Evolutionary conservation across 2,888 invertebrate species (phyloP), one percentile per base, ranked within the genome.

Genomic region (Diploptera punctata): DNA sequence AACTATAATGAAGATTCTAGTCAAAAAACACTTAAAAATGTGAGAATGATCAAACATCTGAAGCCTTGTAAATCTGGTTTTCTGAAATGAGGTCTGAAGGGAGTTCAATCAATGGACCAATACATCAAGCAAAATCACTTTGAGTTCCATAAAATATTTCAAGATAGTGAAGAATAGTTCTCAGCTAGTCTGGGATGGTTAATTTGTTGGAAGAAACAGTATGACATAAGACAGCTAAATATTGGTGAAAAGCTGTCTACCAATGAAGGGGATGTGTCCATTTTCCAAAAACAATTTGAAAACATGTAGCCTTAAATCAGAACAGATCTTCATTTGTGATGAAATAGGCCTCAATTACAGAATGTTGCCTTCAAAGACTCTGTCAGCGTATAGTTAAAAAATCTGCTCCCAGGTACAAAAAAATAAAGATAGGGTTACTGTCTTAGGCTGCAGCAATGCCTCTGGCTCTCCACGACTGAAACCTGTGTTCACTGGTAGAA

Each of bases 371-470:
- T 24, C 57, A 24, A 57, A 57, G 24, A 29, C 9, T 24, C 16
- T 57, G 9, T 9, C 0, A 57, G 1, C 5, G n/a, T n/a, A n/a
- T n/a, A n/a, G n/a, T n/a, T n/a, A n/a, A n/a, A n/a, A n/a, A n/a
- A n/a, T n/a, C n/a, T n/a, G n/a, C n/a, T n/a, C n/a, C n/a, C n/a
- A n/a, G n/a, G n/a, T n/a, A n/a, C n/a, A n/a, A n/a, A 61, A 18
- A 31, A 61, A 31, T 61, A 33, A 61, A 31, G 61, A 31, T n/a
- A 31, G 61, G 33, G 33, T 57, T 26, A 57, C 57, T 19, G 54
- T 19, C 24, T 9, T 54, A 24, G 54, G 24, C 3, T 54, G 24
- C 26, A 9, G 24, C 29, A 57, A 29, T 9, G 21, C 29, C 10
- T 57, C 57, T 57, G 57, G 29, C 19, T 21, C 21, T 54, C 54